Conservation (phyloP, 1,140 invertebrate genomes). For the Apocrypta bakeri region DNA sequence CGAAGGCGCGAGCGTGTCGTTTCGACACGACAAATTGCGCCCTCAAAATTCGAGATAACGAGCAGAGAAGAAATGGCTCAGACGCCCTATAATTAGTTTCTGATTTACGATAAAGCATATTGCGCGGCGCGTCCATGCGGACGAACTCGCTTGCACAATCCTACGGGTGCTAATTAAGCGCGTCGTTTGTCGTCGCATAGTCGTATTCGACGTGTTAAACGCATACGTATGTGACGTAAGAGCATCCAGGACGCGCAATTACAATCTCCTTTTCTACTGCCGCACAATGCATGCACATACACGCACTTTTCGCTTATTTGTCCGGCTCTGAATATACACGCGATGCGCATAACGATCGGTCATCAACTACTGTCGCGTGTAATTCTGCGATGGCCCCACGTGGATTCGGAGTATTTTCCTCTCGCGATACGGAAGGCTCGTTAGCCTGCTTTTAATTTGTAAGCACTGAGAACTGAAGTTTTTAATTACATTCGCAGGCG, state of each 20-base stretch:
- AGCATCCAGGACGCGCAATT: conserved; percentile 31
- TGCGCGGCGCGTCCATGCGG: background rate
- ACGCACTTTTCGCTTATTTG: background rate
- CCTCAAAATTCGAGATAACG: background rate
- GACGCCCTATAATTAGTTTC: conserved; percentile 40
- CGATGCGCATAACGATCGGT: conserved; percentile 11
- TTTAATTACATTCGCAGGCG: conserved; percentile 72
- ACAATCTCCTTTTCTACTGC: conserved; percentile 1
- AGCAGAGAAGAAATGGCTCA: background rate
- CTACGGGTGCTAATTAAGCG: conserved; percentile 42
- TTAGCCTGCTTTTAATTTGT: too few relatives aligned
- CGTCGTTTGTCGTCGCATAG: background rate
- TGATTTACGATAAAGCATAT: conserved; percentile 42
- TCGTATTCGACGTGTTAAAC: conserved; percentile 18
- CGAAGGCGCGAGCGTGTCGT: background rate
- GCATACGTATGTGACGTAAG: conserved; percentile 10
- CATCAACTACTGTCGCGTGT: background rate
- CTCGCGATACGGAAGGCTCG: too few relatives aligned
- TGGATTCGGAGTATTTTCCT: too few relatives aligned
- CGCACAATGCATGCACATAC: background rate
- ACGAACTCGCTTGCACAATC: conserved; percentile 34
- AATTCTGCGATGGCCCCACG: too few relatives aligned
- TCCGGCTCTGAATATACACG: conserved; percentile 13
- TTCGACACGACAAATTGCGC: background rate
- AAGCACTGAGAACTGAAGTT: too few relatives aligned